Conservation (phyloP, 2,888 invertebrate genomes). For the Ophraella communa region DNA sequence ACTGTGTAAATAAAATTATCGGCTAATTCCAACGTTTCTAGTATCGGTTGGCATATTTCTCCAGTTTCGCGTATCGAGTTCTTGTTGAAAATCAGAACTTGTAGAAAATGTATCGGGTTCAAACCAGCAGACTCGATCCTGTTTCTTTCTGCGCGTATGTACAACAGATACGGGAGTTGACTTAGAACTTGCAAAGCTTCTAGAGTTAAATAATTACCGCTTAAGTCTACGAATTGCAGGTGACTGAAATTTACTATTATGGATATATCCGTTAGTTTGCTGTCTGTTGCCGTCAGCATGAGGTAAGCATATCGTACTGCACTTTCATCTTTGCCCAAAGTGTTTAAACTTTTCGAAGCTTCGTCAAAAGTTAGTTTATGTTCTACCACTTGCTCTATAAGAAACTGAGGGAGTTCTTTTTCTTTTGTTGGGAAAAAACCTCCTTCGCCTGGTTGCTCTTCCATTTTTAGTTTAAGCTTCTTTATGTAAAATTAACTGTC, state of each 20-base stretch:
- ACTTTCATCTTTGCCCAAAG: conserved; percentile 58
- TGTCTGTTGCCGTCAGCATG: conserved; percentile 62
- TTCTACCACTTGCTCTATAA: conserved; percentile 45
- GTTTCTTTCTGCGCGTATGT: conserved; percentile 67
- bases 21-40: conserved; percentile 66
- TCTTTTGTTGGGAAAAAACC: conserved; percentile 11
- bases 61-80: conserved; percentile 63
- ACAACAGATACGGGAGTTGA: conserved; percentile 63
- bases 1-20: conserved; percentile 54
- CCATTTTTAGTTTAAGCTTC: not conserved
- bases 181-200: conserved; percentile 62
- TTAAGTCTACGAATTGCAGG: conserved; percentile 66
- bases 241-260: conserved; percentile 63
- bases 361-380: conserved; percentile 54
- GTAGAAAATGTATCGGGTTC: conserved; percentile 65
- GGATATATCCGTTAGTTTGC: conserved; percentile 63
- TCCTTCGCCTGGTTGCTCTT: conserved; percentile 26
- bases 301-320: conserved; percentile 66
- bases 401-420: conserved; percentile 24
- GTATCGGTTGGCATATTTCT: conserved; percentile 64
- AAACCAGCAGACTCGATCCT: conserved; percentile 61
- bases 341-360: conserved; percentile 55
- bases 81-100: conserved; percentile 65
- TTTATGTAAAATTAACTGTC: not conserved
- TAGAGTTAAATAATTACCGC: conserved; percentile 62